Conservation (phyloP, 2,113 vertebrate species). For the Nyctereutes procyonoides region DNA sequence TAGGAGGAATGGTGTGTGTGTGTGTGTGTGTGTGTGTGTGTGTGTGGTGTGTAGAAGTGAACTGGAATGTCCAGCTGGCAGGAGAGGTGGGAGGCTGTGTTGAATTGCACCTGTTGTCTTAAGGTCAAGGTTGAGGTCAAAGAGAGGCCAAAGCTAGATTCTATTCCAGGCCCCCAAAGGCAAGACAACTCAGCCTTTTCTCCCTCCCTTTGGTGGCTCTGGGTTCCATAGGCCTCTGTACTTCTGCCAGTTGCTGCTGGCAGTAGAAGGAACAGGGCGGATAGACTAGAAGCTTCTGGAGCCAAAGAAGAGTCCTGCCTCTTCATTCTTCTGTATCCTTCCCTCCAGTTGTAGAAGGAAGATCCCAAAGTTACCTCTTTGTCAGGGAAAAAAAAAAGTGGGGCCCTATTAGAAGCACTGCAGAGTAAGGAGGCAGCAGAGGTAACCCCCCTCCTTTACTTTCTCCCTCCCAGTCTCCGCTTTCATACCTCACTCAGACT, state of each 20-base stretch:
- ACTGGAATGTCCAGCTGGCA: constrained; percentile 11
- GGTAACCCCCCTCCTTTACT: neutral
- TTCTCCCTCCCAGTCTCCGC: constrained; percentile 21
- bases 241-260: constrained; percentile 26
- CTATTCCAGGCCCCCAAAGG: neutral
- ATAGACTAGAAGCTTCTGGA: constrained; percentile 42
- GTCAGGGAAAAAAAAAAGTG: neutral
- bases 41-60: neutral
- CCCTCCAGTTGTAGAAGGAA: neutral
- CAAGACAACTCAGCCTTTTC: neutral
- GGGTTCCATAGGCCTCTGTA: neutral
- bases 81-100: neutral
- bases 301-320: neutral
- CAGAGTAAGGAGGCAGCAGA: constrained; percentile 21
- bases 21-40: neutral
- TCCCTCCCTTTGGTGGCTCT: neutral
- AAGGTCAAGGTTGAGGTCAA: constrained; percentile 60
- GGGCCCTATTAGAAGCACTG: neutral
- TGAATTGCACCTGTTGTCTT: constrained; percentile 44
- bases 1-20: neutral
- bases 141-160: constrained; percentile 43
- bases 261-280: neutral
- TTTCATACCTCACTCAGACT: constrained; percentile 52
- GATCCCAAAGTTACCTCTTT: neutral
- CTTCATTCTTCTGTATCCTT: constrained; percentile 8